Base-by-base conservation (phyloP, 2,888 invertebrate species). In the Lapara coniferarum region DNA sequence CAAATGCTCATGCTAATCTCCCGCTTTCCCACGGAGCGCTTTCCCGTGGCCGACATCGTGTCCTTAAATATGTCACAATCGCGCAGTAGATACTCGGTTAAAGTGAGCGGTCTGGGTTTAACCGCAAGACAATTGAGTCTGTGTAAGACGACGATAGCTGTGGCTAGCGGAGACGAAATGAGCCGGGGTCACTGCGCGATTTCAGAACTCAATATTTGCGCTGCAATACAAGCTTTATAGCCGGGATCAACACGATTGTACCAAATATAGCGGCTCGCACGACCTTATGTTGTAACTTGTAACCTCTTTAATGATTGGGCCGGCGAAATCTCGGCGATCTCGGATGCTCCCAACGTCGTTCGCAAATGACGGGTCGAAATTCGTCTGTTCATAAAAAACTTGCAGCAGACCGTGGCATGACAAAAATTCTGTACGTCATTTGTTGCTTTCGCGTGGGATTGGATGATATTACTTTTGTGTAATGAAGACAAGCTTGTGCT, bases 171-270 rank as follows among this genome's bases (percentile, higher is more conserved):
- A 86, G 87, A 86, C 83, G 85, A 88, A 90, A 91, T 89, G 87
- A 90, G 90, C 81, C 82, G 88, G 85, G 89, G 88, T 89, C 87
- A 86, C 76, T 81, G 84, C 76, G 81, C 84, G 81, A 81, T 83
- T 84, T 83, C 83, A 84, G 82, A 81, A 81, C 88, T 86, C 87
- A 88, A 92, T 91, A 90, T 91, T 91, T 91, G 89, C 85, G 82
- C 84, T 86, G 89, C 88, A 89, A 89, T 90, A 89, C 87, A 85
- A 83, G 85, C 86, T 92, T 91, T 91, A 90, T 90, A 90, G 87
- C 86, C 81, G 80, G 86, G 87, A 89, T 86, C 88, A 87, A 87
- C 88, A 86, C 80, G 82, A 79, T 84, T 79, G 80, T 81, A 77
- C 80, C 79, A 78, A 84, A 86, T 81, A 82, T 83, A 84, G 84